Conservation (phyloP, 2,797 vertebrate genomes). For the Brotula barbata region DNA sequence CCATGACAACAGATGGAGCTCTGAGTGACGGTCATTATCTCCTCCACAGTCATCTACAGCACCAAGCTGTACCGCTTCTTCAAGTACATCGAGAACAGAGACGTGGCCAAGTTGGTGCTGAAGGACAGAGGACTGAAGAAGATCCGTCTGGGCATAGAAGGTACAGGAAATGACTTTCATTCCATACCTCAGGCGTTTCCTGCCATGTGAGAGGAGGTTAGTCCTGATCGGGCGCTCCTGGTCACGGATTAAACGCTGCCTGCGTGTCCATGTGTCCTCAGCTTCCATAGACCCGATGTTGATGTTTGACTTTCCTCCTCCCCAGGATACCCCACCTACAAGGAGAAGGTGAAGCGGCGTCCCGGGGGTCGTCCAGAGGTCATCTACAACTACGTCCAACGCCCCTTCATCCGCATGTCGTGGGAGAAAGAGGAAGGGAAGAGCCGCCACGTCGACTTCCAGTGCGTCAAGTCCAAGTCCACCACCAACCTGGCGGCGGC, state of each 20-base stretch:
- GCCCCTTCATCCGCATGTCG: conserved; percentile 97
- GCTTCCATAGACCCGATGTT: background rate
- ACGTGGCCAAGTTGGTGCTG: conserved; percentile 97
- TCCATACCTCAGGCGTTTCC: no score
- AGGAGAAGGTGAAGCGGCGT: conserved; percentile 97
- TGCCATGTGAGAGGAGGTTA: no score
- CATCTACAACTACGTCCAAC: conserved; percentile 97
- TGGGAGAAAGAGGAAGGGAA: conserved; percentile 99
- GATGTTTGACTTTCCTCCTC: background rate
- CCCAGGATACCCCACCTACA: conserved; percentile 95
- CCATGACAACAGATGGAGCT: no score
- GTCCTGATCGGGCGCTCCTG: no score
- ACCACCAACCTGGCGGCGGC: conserved; percentile 95
- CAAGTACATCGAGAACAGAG: conserved; percentile 98
- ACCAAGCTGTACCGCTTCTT: conserved; percentile 99
- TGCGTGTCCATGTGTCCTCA: background rate
- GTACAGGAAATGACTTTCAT: conserved; percentile 68
- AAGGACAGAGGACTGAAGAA: conserved; percentile 98
- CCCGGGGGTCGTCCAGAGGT: conserved; percentile 94
- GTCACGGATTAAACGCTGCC: no score
- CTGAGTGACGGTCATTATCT: no score
- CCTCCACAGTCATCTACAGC: conserved; percentile 95
- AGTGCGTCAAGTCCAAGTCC: conserved; percentile 97
- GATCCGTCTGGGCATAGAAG: conserved; percentile 97
- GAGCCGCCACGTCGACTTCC: conserved; percentile 96